A percentile compares a stretch with the other conserved stretches of the same genome.
Conservation (phyloP, 2,797 vertebrate genomes). For the Iguana delicatissima region DNA sequence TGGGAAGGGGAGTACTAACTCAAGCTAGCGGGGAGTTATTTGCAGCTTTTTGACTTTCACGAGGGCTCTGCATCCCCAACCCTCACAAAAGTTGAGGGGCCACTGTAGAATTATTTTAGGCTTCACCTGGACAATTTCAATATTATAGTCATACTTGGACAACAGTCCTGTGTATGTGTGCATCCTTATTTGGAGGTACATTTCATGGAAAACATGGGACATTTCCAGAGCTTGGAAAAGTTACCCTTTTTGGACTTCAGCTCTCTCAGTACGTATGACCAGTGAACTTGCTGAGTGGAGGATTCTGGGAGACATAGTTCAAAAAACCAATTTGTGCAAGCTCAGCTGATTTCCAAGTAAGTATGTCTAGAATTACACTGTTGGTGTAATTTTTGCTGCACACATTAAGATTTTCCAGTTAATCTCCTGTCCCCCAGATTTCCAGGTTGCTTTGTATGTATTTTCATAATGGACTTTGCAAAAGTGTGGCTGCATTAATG, state of each 20-base stretch:
- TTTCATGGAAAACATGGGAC: neutral
- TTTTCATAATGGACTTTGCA: neutral
- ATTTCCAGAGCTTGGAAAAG: too few relatives aligned
- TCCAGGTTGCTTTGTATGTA: neutral
- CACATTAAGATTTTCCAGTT: neutral
- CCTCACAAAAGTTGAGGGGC: too few relatives aligned
- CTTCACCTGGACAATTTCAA: neutral
- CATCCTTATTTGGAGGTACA: neutral
- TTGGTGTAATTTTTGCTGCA: neutral
- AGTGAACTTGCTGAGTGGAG: too few relatives aligned
- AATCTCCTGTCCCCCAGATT: neutral
- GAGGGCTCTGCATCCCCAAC: too few relatives aligned
- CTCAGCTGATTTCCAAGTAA: neutral
- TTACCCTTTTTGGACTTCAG: too few relatives aligned
- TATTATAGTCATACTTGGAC: neutral
- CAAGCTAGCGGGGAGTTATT: too few relatives aligned
- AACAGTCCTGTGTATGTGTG: neutral
- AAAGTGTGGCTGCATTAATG: conserved; percentile 12
- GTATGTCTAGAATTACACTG: neutral
- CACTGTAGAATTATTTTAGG: neutral
- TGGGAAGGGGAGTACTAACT: too few relatives aligned
- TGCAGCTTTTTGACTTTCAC: too few relatives aligned
- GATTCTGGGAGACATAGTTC: too few relatives aligned
- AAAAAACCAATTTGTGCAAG: too few relatives aligned
- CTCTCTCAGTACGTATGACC: too few relatives aligned